phyloP scores from a whole-genome alignment of 1,140 invertebrate genomes.

The Mactra quadrangularis region DNA sequence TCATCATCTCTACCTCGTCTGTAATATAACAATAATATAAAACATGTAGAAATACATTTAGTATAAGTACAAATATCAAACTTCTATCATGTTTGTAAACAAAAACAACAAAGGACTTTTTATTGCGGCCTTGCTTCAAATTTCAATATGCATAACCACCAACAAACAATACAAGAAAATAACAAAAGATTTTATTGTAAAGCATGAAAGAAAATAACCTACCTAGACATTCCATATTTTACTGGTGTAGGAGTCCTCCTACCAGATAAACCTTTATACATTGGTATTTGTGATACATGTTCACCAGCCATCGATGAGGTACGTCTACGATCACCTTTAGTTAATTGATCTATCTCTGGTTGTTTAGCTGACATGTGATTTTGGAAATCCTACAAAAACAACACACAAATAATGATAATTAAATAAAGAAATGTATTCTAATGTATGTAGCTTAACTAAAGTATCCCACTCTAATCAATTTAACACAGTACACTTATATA shows the following conservation, averaged over 20 bases:
- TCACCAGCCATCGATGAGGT: constrained; percentile 67
- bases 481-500: no score
- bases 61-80: no score
- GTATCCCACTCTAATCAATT: no score
- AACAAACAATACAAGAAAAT: no score
- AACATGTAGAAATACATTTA: not conserved
- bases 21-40: not conserved
- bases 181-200: no score
- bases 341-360: constrained; percentile 82
- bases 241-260: constrained; percentile 63
- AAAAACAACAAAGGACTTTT: no score
- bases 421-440: no score
- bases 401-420: not conserved
- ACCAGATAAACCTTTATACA: constrained; percentile 66
- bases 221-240: constrained; percentile 67
- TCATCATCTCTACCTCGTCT: constrained; percentile 53
- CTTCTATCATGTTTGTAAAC: no score
- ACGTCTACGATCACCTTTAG: constrained; percentile 76
- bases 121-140: no score
- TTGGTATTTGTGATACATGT: constrained; percentile 74
- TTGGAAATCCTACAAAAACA: constrained; percentile 79
- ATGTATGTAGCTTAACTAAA: no score
- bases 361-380: constrained; percentile 83
- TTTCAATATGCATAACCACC: no score
- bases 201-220: no score